Evolutionary conservation across 2,888 invertebrate species (phyloP).

Genomic region (Paralinhomoeus sp.): DNA sequence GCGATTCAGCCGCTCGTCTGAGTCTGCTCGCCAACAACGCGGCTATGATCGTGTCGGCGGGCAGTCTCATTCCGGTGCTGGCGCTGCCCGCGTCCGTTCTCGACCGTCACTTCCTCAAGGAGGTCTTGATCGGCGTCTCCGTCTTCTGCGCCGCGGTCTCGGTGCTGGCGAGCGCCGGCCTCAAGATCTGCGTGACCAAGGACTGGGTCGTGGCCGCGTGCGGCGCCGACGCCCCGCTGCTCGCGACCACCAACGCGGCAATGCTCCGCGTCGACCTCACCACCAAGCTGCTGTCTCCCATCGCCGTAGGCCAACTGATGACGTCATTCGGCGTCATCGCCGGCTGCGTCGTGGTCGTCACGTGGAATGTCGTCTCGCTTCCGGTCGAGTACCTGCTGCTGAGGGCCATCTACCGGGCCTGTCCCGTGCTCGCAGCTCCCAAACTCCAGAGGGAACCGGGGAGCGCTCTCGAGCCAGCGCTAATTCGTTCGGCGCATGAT

Average conservation of each 20-base stretch:
- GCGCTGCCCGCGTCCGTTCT: no score
- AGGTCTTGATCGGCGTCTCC: constrained; percentile 2
- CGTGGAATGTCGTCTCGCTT: constrained; percentile 32
- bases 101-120: no score
- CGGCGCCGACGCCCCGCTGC: constrained; percentile 21
- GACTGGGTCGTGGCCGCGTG: constrained; percentile 34
- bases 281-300: constrained; percentile 31
- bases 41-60: constrained; percentile 28
- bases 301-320: constrained; percentile 32
- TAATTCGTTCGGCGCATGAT: no score
- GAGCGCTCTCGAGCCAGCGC: no score
- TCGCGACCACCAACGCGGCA: constrained; percentile 29
- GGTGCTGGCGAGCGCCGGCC: constrained; percentile 14
- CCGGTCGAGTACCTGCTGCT: constrained; percentile 5
- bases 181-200: constrained; percentile 24
- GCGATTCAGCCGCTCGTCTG: constrained; percentile 28
- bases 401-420: no score
- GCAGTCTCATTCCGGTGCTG: constrained; percentile 11
- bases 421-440: no score
- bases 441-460: no score
- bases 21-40: constrained; percentile 30
- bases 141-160: constrained; percentile 18
- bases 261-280: constrained; percentile 32
- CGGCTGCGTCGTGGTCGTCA: constrained; percentile 22
- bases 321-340: constrained; percentile 19